These are phyloP conservation scores for Nixonia krombeini DNA, from an alignment of 1,140 invertebrate genomes.

Conservation along the genomic window DNA sequence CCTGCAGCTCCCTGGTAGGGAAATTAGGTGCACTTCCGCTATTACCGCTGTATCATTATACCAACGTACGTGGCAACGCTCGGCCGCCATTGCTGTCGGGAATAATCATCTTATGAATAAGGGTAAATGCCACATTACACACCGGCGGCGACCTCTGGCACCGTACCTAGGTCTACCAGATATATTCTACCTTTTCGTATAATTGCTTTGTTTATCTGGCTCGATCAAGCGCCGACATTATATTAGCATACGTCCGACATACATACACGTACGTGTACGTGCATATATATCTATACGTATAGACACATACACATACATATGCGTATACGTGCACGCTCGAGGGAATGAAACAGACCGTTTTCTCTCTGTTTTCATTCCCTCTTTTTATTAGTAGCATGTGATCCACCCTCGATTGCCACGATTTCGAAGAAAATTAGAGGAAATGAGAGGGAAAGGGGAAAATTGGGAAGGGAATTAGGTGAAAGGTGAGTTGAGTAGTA, in stretches of 20 bases:
- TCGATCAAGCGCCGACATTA: constrained; percentile 59
- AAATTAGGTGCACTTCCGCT: no score
- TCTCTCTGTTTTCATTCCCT: constrained; percentile 1
- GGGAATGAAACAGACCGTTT: constrained; percentile 29
- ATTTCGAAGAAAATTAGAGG: constrained; percentile 30
- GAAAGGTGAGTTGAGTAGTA: constrained; percentile 2
- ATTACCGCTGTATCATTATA: no score
- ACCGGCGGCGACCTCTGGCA: background rate
- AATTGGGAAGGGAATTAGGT: background rate
- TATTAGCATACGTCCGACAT: constrained; percentile 59
- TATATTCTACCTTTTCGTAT: constrained; percentile 54
- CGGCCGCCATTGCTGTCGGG: no score
- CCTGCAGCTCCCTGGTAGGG: no score
- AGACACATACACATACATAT: constrained; percentile 34
- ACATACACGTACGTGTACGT: constrained; percentile 32
- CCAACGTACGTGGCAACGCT: no score
- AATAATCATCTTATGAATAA: no score
- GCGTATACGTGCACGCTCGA: constrained; percentile 35
- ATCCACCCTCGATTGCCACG: constrained; percentile 32
- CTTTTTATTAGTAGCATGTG: constrained; percentile 27
- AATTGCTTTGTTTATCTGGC: constrained; percentile 68
- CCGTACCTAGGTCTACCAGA: no score
- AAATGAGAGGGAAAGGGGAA: constrained; percentile 1
- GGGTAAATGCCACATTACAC: no score
- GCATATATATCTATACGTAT: constrained; percentile 32